Evolutionary conservation across 2,888 invertebrate genomes (phyloP).

Genomic region (Caenorhabditis wallacei): DNA sequence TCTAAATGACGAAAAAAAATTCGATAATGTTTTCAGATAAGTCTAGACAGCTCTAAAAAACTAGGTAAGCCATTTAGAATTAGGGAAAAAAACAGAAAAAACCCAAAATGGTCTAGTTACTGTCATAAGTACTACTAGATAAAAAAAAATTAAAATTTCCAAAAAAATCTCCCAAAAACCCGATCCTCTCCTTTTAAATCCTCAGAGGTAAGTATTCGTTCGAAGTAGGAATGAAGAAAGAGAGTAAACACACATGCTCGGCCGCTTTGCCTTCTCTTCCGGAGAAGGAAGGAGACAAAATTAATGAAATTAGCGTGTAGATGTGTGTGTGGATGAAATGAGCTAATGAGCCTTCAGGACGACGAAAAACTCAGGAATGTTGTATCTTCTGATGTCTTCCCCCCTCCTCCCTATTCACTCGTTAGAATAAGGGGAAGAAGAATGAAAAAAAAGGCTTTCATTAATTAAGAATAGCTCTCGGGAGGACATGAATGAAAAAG

Average conservation of each 20-base stretch:
- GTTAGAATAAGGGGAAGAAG: conserved; percentile 28
- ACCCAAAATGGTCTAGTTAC: no score
- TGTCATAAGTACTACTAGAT: no score
- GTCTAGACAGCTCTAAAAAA: no score
- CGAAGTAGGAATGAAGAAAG: no score
- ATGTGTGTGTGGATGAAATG: conserved; percentile 51
- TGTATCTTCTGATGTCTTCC: conserved; percentile 1
- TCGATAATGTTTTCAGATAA: no score
- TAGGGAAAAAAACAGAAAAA: no score
- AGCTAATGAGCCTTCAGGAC: conserved; percentile 59
- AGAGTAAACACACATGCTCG: conserved; percentile 27
- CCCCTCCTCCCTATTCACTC: conserved; percentile 27
- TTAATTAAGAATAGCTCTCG: conserved; percentile 53
- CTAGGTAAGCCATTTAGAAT: no score
- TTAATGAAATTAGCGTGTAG: conserved; percentile 66
- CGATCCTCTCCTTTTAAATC: no score
- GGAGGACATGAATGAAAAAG: conserved; percentile 7
- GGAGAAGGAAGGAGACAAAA: conserved; percentile 27
- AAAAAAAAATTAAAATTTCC: no score
- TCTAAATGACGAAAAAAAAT: no score
- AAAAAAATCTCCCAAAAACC: no score
- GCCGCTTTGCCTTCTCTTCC: neutral
- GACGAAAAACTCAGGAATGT: conserved; percentile 1
- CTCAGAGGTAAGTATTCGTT: no score
- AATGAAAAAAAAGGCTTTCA: conserved; percentile 56